Evolutionary conservation across 2,113 vertebrate species (phyloP).

Genomic region (Spea multiplicata): DNA sequence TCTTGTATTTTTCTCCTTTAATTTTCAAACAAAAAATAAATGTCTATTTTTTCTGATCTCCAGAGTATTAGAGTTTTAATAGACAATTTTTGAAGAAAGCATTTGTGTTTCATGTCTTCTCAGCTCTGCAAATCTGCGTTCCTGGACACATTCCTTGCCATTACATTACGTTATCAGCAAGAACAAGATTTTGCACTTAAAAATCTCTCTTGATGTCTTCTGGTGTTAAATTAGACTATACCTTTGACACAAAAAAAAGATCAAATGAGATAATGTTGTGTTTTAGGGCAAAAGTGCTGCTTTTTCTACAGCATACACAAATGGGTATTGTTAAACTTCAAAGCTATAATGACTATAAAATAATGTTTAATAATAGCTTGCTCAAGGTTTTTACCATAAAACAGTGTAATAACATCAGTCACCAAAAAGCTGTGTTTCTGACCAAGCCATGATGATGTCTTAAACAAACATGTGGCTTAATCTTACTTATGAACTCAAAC

Average conservation of each 20-base stretch:
- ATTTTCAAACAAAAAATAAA: not conserved
- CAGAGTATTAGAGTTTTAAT: not conserved
- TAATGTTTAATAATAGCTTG: not conserved
- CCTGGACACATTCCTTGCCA: slow-evolving; percentile 23
- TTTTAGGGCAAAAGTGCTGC: not conserved
- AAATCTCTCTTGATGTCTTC: slow-evolving; percentile 27
- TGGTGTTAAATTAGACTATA: slow-evolving; percentile 22
- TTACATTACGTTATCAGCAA: slow-evolving; percentile 27
- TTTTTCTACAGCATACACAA: not conserved
- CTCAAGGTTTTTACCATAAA: too few species aligned
- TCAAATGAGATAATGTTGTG: not conserved
- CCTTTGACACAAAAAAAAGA: slow-evolving; percentile 1
- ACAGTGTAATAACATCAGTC: too few species aligned
- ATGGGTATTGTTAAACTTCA: not conserved
- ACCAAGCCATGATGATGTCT: slow-evolving; percentile 4
- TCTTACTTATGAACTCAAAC: slow-evolving; percentile 17
- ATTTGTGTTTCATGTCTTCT: slow-evolving; percentile 23
- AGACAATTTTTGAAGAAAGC: not conserved
- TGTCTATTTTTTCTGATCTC: not conserved
- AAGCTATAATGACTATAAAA: not conserved
- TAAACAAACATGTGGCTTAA: slow-evolving; percentile 10
- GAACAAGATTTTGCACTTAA: slow-evolving; percentile 46
- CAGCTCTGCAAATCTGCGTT: slow-evolving; percentile 8
- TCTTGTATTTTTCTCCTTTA: too few species aligned
- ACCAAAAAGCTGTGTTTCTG: not conserved